These are phyloP conservation scores for Struthidea cinerea DNA, from an alignment of 2,113 vertebrate genomes.

Conservation along the genomic window DNA sequence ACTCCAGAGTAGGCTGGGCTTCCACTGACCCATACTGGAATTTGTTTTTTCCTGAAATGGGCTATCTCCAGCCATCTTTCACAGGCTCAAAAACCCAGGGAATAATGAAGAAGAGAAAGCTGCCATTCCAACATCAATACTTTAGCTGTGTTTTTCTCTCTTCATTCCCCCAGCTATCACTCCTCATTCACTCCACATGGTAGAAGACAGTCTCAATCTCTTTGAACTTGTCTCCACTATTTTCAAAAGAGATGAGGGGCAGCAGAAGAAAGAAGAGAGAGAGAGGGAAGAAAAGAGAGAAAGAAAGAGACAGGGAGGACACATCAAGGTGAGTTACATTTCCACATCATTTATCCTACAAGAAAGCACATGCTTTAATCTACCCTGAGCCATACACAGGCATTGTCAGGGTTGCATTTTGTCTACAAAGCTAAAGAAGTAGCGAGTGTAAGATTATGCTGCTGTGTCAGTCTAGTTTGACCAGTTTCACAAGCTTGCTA, in stretches of 20 bases:
- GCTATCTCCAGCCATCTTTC: constrained; percentile 57
- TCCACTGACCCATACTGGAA: not conserved
- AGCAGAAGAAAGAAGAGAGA: constrained; percentile 25
- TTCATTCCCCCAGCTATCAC: constrained; percentile 27
- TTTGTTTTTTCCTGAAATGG: not conserved
- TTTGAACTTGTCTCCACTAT: constrained; percentile 73
- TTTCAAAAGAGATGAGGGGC: constrained; percentile 74
- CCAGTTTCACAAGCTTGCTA: constrained; percentile 52
- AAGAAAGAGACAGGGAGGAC: constrained; percentile 58
- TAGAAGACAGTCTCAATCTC: constrained; percentile 56
- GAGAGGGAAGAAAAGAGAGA: not conserved
- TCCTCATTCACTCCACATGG: constrained; percentile 49
- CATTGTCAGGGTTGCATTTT: constrained; percentile 52
- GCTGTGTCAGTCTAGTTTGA: constrained; percentile 58
- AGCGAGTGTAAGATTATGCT: not conserved
- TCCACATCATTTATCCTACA: constrained; percentile 80
- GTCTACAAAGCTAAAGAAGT: constrained; percentile 49
- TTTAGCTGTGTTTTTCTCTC: not conserved
- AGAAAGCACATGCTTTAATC: constrained; percentile 77
- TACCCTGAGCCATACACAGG: constrained; percentile 58
- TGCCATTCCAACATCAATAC: constrained; percentile 35
- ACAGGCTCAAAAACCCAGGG: not conserved
- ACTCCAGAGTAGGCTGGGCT: not conserved
- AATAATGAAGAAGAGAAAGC: not conserved
- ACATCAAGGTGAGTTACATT: constrained; percentile 81